phyloP scores from a whole-genome alignment of 1,140 invertebrate genomes.

The Ctenoplectra terminalis region DNA sequence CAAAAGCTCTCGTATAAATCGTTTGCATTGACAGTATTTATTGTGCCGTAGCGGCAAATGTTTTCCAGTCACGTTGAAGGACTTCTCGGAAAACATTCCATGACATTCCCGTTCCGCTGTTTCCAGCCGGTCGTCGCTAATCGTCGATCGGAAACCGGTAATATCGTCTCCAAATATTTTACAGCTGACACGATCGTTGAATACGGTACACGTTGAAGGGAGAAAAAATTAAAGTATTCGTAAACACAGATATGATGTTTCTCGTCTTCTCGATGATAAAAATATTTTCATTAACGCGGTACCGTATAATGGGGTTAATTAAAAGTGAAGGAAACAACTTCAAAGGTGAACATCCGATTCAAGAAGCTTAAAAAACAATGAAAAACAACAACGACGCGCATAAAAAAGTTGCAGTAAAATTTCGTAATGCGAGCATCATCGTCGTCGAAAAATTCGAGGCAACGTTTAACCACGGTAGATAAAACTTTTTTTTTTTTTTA shows the following conservation, averaged over 20 bases:
- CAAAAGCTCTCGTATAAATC: slow-evolving; percentile 58
- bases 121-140: slow-evolving; percentile 18
- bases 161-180: slow-evolving; percentile 48
- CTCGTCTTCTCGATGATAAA: not conserved
- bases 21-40: slow-evolving; percentile 64
- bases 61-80: slow-evolving; percentile 59
- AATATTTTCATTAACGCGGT: slow-evolving; percentile 1
- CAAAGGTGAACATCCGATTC: not conserved
- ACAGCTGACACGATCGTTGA: not conserved
- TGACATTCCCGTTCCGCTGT: slow-evolving; percentile 33
- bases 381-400: not conserved
- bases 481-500: not conserved
- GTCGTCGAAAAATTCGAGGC: not conserved
- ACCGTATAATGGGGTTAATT: not conserved
- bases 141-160: slow-evolving; percentile 43
- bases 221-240: not conserved
- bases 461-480: not conserved
- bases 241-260: not conserved
- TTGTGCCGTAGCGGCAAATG: slow-evolving; percentile 51
- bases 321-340: not conserved
- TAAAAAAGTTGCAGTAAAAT: not conserved
- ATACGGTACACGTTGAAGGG: not conserved
- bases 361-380: not conserved
- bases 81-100: slow-evolving; percentile 51
- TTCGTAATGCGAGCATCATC: not conserved